A percentile compares a stretch with the other conserved stretches of the same genome.
Evolutionary conservation across 2,113 vertebrate genomes (phyloP).

Genomic region (Tachuris rubrigastra): DNA sequence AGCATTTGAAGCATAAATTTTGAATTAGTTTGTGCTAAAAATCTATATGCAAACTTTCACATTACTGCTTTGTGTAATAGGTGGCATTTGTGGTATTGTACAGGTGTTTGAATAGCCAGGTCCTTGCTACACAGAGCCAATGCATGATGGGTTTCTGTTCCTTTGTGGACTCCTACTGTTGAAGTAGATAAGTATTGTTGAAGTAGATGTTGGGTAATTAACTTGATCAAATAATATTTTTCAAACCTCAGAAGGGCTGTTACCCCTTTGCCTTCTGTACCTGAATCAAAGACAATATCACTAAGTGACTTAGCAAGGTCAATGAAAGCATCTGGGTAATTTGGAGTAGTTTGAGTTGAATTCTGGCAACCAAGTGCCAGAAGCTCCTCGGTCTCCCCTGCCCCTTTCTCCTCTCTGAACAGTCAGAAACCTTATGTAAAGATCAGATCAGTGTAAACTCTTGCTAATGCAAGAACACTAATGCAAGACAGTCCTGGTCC

Average conservation of each 20-base stretch:
- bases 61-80: background rate
- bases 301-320: background rate
- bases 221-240: background rate
- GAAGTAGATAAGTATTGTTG: background rate
- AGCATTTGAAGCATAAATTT: background rate
- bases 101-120: background rate
- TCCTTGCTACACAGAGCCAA: background rate
- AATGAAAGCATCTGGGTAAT: fast-evolving
- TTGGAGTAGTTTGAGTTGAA: background rate
- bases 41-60: background rate
- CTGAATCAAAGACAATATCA: background rate
- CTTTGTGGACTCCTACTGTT: background rate
- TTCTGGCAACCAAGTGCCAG: background rate
- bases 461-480: background rate
- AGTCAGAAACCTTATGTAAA: background rate
- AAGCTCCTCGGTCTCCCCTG: background rate
- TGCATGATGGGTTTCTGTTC: background rate
- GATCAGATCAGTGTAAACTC: background rate
- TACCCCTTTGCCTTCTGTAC: background rate
- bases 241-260: background rate
- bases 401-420: background rate
- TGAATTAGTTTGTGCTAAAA: background rate
- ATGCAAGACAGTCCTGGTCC: background rate
- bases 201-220: background rate
- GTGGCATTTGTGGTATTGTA: background rate